Evolutionary conservation across 2,797 vertebrate species (phyloP).

Genomic region (Crocidura indochinensis): DNA sequence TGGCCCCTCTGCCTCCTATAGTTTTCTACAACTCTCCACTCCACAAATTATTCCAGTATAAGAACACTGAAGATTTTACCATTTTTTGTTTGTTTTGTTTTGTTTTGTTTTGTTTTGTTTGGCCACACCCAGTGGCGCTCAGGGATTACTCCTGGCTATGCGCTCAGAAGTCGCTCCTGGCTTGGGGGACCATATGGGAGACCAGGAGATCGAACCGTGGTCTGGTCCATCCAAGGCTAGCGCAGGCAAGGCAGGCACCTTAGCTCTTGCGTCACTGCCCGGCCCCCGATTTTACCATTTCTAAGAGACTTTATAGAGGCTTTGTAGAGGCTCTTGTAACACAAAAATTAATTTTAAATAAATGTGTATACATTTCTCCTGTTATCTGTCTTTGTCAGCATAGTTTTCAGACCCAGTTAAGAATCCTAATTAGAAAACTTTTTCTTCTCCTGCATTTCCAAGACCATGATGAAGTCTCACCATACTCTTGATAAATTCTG

Average conservation of each 20-base stretch:
- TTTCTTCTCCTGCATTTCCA: background rate
- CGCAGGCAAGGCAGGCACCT: too few relatives aligned
- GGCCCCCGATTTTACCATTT: background rate
- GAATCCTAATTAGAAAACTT: background rate
- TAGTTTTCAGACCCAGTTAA: background rate
- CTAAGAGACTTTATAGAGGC: background rate
- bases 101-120: too few relatives aligned
- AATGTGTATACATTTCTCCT: background rate
- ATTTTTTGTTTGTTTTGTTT: too few relatives aligned
- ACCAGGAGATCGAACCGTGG: too few relatives aligned
- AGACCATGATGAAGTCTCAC: background rate
- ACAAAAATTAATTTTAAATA: background rate
- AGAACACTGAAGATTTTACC: background rate
- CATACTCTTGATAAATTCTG: too few relatives aligned
- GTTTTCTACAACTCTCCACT: background rate
- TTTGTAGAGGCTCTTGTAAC: background rate
- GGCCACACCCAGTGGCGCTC: too few relatives aligned
- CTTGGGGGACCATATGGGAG: too few relatives aligned
- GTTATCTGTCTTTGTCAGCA: background rate
- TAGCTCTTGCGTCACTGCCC: too few relatives aligned
- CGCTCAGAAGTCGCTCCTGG: too few relatives aligned
- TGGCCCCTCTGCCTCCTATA: background rate
- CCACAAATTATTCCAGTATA: background rate
- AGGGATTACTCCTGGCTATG: too few relatives aligned
- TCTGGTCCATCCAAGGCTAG: too few relatives aligned